Base-by-base conservation (phyloP, 2,113 vertebrate genomes). In the Ursus arctos region DNA sequence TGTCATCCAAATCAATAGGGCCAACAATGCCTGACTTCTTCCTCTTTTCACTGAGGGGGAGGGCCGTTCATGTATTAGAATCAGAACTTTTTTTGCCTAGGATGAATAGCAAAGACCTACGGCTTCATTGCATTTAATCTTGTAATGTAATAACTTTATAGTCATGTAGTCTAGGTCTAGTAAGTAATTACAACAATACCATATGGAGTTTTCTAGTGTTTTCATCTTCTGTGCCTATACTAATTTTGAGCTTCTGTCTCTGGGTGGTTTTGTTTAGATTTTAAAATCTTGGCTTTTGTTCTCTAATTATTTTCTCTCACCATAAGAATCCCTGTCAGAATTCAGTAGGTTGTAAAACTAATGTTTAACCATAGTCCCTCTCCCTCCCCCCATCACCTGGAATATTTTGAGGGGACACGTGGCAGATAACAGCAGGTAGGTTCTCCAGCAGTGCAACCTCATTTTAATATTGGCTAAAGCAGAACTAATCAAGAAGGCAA, bases 1-100 rank as follows among this genome's bases (percentile, higher is more conserved):
- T 89, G 92, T 95, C 94, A 88, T 95, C 89, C 59, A 81, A 84
- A 92, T 98, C 97, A 87, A 82, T 53, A 71, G 33, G 59, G 49
- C 72, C 49, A 11, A 43, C 69, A 87, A 11, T 15, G 4, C n/a
- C 18, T 19, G 33, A 15, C 74, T 72, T 31, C 14, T 72, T 51
- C 72, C 24, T 76, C 31, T n/a, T 61, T 82, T 79, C 55, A 14
- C 36, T 3, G 8, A 72, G 31, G 6, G 19, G 15, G 33, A 92
- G 9, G 40, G 63, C 43, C 16, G 19, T 81, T 71, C 82, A 31
- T 28, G 15, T 55, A 43, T 49, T 14, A 10, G 13, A 90, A 15
- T 76, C 40, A 51, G 59, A 93, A 72, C n/a, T 51, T 47, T 84
- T 40, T 59, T 40, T 31, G 76, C 81, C 63, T 43, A 36, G 10